These are phyloP conservation scores for Pegea sp. DNA, from an alignment of 23 tunicate species.

Conservation along the genomic window DNA sequence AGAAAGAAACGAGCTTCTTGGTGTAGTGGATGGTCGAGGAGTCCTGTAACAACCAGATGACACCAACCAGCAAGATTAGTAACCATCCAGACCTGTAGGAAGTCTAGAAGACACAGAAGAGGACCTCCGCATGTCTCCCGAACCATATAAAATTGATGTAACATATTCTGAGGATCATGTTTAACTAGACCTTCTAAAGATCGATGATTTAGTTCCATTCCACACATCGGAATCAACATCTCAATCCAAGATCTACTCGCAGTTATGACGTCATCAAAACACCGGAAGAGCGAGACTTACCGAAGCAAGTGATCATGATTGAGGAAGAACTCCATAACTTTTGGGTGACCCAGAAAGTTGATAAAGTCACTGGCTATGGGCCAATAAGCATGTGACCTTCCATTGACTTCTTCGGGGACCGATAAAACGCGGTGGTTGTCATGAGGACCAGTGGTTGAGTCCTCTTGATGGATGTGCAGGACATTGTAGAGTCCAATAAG, in stretches of 20 bases:
- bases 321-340: conserved; percentile 24
- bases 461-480: conserved; percentile 7
- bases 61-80: not conserved
- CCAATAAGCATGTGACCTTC: conserved; percentile 82
- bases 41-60: too few species aligned
- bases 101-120: conserved; percentile 54
- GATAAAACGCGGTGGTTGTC: conserved; percentile 57
- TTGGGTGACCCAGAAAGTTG: conserved; percentile 52
- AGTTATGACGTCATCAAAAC: not conserved
- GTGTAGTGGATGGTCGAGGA: conserved; percentile 8
- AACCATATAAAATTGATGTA: conserved; percentile 44
- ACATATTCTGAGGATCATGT: conserved; percentile 10
- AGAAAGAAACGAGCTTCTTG: conserved; percentile 5
- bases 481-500: conserved; percentile 44
- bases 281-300: conserved; percentile 7
- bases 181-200: conserved; percentile 32
- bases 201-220: conserved; percentile 41
- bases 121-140: conserved; percentile 75
- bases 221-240: conserved; percentile 24
- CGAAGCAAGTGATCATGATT: conserved; percentile 10
- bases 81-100: conserved; percentile 19
- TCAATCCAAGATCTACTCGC: conserved; percentile 57
- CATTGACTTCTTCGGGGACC: conserved; percentile 5
- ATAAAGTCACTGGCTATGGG: conserved; percentile 84
- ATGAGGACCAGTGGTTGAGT: conserved; percentile 11